Evolutionary conservation across 2,797 vertebrate species (phyloP).

Genomic region (Crossoptilon crossoptilon): DNA sequence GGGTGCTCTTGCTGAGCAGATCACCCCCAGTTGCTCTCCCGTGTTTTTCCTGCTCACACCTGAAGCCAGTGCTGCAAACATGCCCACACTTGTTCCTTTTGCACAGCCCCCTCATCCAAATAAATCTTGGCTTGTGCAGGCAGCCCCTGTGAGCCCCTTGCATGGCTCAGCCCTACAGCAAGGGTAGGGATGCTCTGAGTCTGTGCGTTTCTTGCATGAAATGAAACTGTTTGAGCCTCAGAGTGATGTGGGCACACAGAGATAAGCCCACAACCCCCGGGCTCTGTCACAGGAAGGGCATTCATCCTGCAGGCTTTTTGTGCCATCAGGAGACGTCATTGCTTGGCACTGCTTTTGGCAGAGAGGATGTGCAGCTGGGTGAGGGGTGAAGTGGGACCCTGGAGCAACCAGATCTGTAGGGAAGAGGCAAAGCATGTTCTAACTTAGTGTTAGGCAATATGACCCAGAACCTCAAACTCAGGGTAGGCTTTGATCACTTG

Average conservation of each 20-base stretch:
- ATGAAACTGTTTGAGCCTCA: background rate
- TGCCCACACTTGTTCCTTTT: background rate
- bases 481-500: background rate
- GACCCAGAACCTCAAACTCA: rapidly evolving
- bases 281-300: background rate
- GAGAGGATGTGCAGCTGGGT: background rate
- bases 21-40: rapidly evolving
- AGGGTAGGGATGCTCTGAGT: background rate
- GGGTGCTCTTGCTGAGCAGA: rapidly evolving
- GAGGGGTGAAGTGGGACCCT: background rate
- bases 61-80: background rate
- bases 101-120: background rate
- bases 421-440: background rate
- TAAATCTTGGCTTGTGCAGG: background rate
- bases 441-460: rapidly evolving
- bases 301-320: background rate
- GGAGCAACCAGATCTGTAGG: background rate
- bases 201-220: background rate
- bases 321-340: background rate
- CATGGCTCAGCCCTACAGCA: background rate
- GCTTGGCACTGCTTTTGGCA: background rate
- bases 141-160: background rate
- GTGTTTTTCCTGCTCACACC: background rate
- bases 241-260: background rate
- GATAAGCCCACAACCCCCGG: background rate